Conservation (phyloP, 2,113 vertebrate genomes). For the Picathartes gymnocephalus region DNA sequence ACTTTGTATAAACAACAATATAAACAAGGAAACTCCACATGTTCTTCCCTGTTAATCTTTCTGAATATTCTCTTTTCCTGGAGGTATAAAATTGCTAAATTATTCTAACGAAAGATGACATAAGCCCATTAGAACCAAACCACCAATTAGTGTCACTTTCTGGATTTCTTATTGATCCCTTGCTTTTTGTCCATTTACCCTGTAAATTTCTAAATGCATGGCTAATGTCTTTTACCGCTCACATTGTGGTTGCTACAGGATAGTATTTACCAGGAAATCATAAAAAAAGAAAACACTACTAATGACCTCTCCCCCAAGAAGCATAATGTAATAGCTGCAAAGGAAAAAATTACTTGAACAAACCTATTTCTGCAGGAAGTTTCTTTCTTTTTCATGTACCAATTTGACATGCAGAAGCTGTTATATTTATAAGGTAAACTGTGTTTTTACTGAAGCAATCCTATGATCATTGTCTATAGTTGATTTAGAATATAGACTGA, state of each 20-base stretch:
- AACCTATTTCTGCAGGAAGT: background rate
- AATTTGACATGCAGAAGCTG: background rate
- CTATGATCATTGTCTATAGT: background rate
- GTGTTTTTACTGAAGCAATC: background rate
- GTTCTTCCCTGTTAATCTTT: background rate
- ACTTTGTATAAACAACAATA: background rate
- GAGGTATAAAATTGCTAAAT: background rate
- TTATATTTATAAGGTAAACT: background rate
- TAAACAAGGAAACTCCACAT: background rate
- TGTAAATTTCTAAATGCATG: background rate
- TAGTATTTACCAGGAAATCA: background rate
- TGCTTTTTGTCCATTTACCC: background rate
- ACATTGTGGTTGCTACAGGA: background rate
- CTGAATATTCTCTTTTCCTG: background rate
- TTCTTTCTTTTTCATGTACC: background rate
- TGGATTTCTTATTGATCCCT: background rate
- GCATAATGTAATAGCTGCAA: background rate
- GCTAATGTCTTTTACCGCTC: background rate
- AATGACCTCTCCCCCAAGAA: background rate
- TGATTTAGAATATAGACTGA: background rate
- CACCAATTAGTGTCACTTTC: background rate
- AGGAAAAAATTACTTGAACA: background rate
- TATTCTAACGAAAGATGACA: background rate
- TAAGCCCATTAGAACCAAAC: background rate
- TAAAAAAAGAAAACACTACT: background rate